A percentile compares a stretch with the other conserved stretches of the same genome.
These are phyloP conservation scores for Muntiacus reevesi DNA, from an alignment of 2,113 vertebrate species.

Conservation along the genomic window DNA sequence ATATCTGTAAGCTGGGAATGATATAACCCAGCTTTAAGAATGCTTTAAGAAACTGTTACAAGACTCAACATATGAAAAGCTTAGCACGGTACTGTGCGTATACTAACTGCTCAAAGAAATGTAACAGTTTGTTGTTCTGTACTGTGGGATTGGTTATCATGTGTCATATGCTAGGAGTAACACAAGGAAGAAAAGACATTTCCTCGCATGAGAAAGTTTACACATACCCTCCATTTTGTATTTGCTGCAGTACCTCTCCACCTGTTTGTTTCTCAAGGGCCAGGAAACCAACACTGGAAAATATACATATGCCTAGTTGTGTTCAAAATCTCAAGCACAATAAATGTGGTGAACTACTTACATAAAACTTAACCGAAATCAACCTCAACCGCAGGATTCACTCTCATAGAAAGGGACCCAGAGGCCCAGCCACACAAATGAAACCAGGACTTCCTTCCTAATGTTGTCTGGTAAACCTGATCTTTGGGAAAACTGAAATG, in stretches of 20 bases:
- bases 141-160: not conserved
- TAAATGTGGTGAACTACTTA: not conserved
- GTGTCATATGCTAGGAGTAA: not conserved
- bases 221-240: not conserved
- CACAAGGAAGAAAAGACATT: not conserved
- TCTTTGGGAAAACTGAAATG: not conserved
- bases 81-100: not conserved
- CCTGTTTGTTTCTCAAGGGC: not conserved
- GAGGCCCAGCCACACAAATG: not conserved
- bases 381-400: not conserved
- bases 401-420: not conserved
- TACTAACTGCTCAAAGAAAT: not conserved
- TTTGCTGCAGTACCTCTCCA: not conserved
- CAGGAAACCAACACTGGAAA: not conserved
- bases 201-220: not conserved
- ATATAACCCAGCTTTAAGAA: not conserved
- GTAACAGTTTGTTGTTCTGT: not conserved
- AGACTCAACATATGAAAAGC: not conserved
- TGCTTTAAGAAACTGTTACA: not conserved
- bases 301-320: not conserved
- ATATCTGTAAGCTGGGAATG: not conserved
- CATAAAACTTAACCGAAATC: not conserved
- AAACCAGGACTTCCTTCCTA: not conserved
- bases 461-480: not conserved
- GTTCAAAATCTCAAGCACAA: slow-evolving; percentile 14